Evolutionary conservation across 2,797 vertebrate species (phyloP), one percentile per base, ranked within the genome.

Genomic region (Spinus pinus): DNA sequence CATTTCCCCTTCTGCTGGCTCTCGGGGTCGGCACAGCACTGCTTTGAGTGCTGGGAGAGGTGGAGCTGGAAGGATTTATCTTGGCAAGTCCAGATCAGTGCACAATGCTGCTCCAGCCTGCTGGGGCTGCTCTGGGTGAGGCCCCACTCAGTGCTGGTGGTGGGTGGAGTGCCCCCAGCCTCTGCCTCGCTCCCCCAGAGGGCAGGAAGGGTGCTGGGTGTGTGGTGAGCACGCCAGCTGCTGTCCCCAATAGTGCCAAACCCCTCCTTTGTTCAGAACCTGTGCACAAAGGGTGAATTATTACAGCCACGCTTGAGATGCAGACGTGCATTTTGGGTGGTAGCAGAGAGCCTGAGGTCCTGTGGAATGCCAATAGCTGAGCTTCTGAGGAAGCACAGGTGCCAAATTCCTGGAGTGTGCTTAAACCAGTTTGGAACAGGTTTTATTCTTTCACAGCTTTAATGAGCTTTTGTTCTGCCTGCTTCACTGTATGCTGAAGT

Each of bases 171-270:
- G 31, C 24, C 1, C 24, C 1, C 2, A 23, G 3, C 10, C 35
- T 20, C 18, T 16, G 19, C 15, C 1, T 5, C 0, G 0, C 23
- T 53, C 30, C 1, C 13, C 23, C 41, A 5, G 10, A 9, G 42
- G 7, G 9, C 14, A 13, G 15, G 75, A 4, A 1, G 25, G 19
- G 50, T 5, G 64, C 12, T 6, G 3, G 4, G 2, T 8, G 42
- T 27, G 50, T 2, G n/a, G 4, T 2, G 1, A 2, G 13, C 21
- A 4, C 30, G 25, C 8, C 12, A 39, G 51, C 65, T 84, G 15
- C 31, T n/a, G 23, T 57, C 19, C 60, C 42, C 6, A 62, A 2
- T 2, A 9, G 4, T 21, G 47, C 70, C 56, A 6, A 18, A 4
- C 35, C 12, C 17, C 6, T 37, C 35, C 33, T 13, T 4, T 37